Percentiles rank a stretch among this genome's conserved stretches.
Evolutionary conservation across 2,113 vertebrate genomes (phyloP).

Genomic region (Ursus arctos): DNA sequence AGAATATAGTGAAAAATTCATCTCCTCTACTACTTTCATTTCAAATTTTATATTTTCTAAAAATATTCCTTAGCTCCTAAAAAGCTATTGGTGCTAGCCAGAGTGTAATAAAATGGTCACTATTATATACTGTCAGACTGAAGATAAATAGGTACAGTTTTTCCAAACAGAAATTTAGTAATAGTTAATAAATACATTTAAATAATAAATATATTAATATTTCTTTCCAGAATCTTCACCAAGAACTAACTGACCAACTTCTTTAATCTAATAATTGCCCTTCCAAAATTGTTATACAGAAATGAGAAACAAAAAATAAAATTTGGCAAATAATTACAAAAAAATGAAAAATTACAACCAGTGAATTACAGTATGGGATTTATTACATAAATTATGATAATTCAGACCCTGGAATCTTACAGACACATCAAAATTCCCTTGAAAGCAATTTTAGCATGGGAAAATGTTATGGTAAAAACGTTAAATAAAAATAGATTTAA

Average conservation of each 20-base stretch:
- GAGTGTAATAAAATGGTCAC: background rate
- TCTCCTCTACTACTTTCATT: background rate
- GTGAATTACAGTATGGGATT: background rate
- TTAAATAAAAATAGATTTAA: background rate
- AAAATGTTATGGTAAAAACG: background rate
- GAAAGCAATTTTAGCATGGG: background rate
- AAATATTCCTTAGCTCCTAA: background rate
- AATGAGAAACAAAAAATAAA: background rate
- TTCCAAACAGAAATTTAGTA: background rate
- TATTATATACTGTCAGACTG: background rate
- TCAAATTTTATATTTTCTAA: background rate
- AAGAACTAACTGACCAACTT: background rate
- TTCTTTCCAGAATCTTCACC: background rate
- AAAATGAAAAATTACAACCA: background rate
- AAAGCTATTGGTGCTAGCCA: background rate
- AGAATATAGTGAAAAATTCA: background rate
- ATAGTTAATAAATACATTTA: background rate
- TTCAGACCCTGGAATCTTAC: background rate
- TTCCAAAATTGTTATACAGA: background rate
- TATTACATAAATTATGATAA: background rate
- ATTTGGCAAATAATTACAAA: background rate
- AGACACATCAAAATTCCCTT: background rate
- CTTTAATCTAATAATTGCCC: background rate
- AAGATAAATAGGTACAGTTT: background rate
- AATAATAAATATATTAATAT: background rate